Base-by-base conservation (phyloP, 2,888 invertebrate species). In the Rotaria socialis region DNA sequence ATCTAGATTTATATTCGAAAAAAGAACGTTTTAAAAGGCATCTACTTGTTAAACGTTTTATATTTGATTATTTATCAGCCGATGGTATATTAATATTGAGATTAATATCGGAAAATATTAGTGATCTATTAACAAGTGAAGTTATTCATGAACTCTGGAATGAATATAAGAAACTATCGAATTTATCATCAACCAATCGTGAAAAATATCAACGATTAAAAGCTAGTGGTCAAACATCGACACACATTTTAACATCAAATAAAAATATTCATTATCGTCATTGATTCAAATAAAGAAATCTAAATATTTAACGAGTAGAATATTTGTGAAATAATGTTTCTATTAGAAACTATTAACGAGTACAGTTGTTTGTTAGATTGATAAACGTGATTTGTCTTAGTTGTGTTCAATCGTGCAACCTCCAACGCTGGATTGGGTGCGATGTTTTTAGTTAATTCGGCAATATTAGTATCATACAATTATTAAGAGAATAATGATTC, bases 91-190 rank as follows among this genome's bases (percentile, higher is more conserved):
- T 80, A 80, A 80, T 80, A 47, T 47, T 80, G 47, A 43, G 80
- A n/a, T 47, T 80, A 47, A 80, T 80, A n/a, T 80, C 80, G 14
- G 80, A 80, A 80, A 80, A 80, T 47, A 80, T 80, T 5, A 80
- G 80, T n/a, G 80, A 80, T 80, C 47, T 80, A 80, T 47, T 80
- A 80, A 80, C 80, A 14, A 80, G 80, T 80, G 80, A 80, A 80
- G 80, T 80, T 43, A 80, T 80, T 5, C 47, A 80, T 80, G 80
- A 80, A 47, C 80, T 80, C 14, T 80, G 80, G 80, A 80, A 80
- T 80, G 80, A 80, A 24, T 80, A 80, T 47, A 80, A 80, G 19
- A 80, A 47, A n/a, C 14, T 80, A 14, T 47, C 43, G 2, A 43
- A 47, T 43, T n/a, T 80, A 47, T 47, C 43, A 14, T 11, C 80